A percentile compares a stretch with the other conserved stretches of the same genome.
Conservation (phyloP, 2,113 vertebrate genomes). For the Rhinolophus ferrumequinum region DNA sequence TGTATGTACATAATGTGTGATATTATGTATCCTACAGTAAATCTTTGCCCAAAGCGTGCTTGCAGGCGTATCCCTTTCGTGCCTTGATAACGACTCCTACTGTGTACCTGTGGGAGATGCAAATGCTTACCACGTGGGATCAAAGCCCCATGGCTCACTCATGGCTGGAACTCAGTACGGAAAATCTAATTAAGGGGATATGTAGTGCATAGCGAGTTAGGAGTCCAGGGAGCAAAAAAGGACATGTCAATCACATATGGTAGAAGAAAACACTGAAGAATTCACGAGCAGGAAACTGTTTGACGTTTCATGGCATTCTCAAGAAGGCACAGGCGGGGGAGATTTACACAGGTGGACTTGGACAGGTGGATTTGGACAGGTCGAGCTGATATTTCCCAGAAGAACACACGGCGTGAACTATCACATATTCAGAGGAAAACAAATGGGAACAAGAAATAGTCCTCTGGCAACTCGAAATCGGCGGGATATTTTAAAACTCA, state of each 20-base stretch:
- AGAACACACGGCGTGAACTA: no score
- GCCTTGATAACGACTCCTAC: no score
- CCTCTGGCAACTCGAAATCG: no score
- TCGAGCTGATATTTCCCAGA: not conserved
- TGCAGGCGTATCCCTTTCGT: rapidly evolving
- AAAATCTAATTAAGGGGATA: no score
- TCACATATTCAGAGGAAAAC: rapidly evolving
- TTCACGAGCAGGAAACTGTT: not conserved
- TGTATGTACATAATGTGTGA: no score
- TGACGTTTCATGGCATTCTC: not conserved
- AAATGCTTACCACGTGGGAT: no score
- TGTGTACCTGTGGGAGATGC: not conserved
- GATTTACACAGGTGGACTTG: no score
- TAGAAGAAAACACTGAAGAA: not conserved
- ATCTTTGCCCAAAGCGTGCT: not conserved
- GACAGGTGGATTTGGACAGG: no score
- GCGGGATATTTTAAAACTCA: not conserved
- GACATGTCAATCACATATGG: not conserved
- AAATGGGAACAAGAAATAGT: not conserved
- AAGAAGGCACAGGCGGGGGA: not conserved
- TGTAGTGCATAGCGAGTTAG: no score
- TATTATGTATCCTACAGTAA: not conserved
- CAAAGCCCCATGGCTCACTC: not conserved
- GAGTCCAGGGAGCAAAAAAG: not conserved
- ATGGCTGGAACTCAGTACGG: not conserved